Percentiles rank a stretch among this genome's conserved stretches.
Conservation (phyloP, 2,113 vertebrate genomes). For the Vimba vimba region DNA sequence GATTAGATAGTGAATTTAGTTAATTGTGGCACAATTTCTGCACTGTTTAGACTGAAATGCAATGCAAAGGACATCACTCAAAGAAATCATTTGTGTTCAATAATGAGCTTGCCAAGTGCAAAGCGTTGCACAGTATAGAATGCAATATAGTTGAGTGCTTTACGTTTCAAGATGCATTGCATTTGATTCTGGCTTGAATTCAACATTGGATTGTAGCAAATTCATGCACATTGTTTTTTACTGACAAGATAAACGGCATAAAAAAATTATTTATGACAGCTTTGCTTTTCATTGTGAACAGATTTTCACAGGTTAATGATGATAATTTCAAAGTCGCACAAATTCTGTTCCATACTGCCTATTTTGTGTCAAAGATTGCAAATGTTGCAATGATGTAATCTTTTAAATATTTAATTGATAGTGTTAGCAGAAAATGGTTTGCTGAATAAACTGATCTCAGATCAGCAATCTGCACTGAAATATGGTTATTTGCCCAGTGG, state of each 20-base stretch:
- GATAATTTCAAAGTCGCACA: neutral
- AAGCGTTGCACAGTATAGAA: neutral
- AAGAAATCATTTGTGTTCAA: neutral
- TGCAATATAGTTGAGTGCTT: slow-evolving; percentile 24
- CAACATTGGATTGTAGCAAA: neutral
- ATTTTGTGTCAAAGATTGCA: neutral
- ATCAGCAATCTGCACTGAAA: slow-evolving; percentile 4
- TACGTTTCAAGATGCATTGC: neutral
- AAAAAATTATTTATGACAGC: neutral
- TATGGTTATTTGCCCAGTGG: neutral
- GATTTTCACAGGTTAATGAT: neutral
- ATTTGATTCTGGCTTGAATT: slow-evolving; percentile 14
- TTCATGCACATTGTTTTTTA: neutral
- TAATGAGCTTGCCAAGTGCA: neutral
- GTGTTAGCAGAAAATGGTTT: neutral
- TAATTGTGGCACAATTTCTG: neutral
- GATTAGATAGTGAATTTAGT: neutral
- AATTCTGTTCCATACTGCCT: neutral
- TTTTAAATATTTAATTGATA: neutral
- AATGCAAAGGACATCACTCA: neutral
- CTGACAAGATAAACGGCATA: neutral
- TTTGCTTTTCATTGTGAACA: neutral
- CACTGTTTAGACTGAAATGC: slow-evolving; percentile 3
- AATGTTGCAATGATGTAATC: neutral
- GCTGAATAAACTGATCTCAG: slow-evolving; percentile 19